These are phyloP conservation scores for Acanthopagrus latus DNA, from an alignment of 2,797 vertebrate genomes.

Conservation along the genomic window DNA sequence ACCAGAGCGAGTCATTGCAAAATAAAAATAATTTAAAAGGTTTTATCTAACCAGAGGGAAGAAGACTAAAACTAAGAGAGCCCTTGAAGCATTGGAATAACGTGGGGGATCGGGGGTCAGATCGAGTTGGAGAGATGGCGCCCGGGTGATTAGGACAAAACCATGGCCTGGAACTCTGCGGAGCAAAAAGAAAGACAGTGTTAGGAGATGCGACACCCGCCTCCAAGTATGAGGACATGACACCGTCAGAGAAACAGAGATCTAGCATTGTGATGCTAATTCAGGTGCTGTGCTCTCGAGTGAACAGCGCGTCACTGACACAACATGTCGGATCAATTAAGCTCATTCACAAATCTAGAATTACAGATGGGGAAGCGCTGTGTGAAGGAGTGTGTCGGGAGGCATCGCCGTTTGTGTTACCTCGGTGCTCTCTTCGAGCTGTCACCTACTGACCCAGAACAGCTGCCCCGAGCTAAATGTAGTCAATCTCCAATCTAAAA, in stretches of 20 bases:
- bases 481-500: not conserved
- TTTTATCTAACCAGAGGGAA: conserved; percentile 40
- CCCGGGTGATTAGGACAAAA: conserved; percentile 88
- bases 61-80: conserved; percentile 52
- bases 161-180: conserved; percentile 95
- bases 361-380: not conserved
- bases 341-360: not conserved
- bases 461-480: too few species aligned
- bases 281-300: not conserved
- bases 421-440: not conserved
- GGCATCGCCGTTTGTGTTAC: not conserved
- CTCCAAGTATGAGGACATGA: not conserved
- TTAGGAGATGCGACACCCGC: not conserved
- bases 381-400: not conserved
- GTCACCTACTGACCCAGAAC: not conserved
- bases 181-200: conserved; percentile 24
- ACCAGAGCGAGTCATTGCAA: conserved; percentile 37
- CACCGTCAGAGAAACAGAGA: not conserved
- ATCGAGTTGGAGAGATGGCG: conserved; percentile 32
- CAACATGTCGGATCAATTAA: not conserved
- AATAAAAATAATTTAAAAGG: conserved; percentile 29
- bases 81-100: conserved; percentile 51
- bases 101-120: not conserved
- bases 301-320: not conserved
- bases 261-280: not conserved